These are phyloP conservation scores for Ptilorrhoa leucosticta DNA, from an alignment of 2,113 vertebrate species.

Conservation along the genomic window DNA sequence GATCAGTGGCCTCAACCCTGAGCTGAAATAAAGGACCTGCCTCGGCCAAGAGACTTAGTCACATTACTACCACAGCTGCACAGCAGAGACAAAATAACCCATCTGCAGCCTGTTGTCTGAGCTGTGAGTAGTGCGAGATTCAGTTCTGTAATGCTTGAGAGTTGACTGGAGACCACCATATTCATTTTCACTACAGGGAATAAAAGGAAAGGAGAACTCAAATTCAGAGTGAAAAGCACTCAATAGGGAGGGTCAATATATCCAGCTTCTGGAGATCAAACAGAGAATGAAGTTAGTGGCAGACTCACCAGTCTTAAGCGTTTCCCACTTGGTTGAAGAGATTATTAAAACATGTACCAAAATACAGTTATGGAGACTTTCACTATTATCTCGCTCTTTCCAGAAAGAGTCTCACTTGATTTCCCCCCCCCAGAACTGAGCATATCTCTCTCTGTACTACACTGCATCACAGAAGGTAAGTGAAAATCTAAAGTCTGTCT, in stretches of 20 bases:
- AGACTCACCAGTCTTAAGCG: not conserved
- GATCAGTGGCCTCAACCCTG: constrained; percentile 57
- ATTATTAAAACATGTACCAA: not conserved
- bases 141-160: constrained; percentile 1
- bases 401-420: not conserved
- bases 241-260: not conserved
- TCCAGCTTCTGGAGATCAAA: not conserved
- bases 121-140: not conserved
- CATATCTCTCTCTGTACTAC: not conserved
- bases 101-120: not conserved
- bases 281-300: not conserved
- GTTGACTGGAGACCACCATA: not conserved
- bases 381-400: not conserved
- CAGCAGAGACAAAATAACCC: not conserved
- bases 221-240: constrained; percentile 8
- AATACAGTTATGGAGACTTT: not conserved
- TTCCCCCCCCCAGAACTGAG: not conserved
- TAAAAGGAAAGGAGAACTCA: not conserved
- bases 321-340: not conserved
- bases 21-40: constrained; percentile 53
- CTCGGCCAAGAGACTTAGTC: constrained; percentile 35
- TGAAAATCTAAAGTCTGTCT: not conserved
- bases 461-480: not conserved
- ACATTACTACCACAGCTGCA: constrained; percentile 16
- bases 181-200: constrained; percentile 23